phyloP scores from a whole-genome alignment of 37 sponge, comb jelly and placozoan species.

The Axinella damicornis region DNA sequence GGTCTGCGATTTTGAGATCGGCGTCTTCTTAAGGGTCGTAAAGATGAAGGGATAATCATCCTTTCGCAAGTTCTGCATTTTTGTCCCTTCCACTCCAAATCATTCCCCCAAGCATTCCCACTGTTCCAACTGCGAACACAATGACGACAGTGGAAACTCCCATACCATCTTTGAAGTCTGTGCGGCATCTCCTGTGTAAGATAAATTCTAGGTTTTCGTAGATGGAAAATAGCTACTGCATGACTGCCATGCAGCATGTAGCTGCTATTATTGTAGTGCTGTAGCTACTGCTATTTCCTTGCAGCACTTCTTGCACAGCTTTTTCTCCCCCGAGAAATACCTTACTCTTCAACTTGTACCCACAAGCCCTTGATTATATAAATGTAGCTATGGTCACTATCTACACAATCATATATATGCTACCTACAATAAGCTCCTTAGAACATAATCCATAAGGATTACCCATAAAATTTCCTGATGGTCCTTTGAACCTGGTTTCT shows the following conservation, averaged over 20 bases:
- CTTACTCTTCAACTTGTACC: conserved; percentile 16
- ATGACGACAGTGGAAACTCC: conserved; percentile 27
- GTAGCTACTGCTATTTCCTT: too few species aligned
- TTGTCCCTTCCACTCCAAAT: conserved; percentile 49
- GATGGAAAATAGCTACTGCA: too few species aligned
- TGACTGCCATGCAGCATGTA: too few species aligned
- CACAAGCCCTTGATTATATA: not conserved
- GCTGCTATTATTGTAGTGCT: too few species aligned
- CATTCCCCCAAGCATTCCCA: conserved; percentile 47
- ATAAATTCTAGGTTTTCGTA: too few species aligned
- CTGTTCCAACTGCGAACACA: conserved; percentile 28
- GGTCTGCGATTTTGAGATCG: not conserved
- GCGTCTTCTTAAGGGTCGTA: conserved; percentile 3
- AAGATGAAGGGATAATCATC: not conserved
- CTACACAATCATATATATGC: too few species aligned
- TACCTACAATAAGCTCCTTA: too few species aligned
- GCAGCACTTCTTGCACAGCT: not conserved
- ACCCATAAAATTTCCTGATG: too few species aligned
- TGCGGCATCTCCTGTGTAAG: too few species aligned
- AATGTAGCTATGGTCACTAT: too few species aligned
- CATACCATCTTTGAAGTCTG: not conserved
- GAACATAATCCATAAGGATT: too few species aligned
- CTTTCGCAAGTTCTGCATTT: conserved; percentile 18
- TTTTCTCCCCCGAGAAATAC: not conserved
- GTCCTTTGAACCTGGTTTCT: too few species aligned